Evolutionary conservation across 2,113 vertebrate species (phyloP), one percentile per base, ranked within the genome.

Genomic region (Lontra canadensis): DNA sequence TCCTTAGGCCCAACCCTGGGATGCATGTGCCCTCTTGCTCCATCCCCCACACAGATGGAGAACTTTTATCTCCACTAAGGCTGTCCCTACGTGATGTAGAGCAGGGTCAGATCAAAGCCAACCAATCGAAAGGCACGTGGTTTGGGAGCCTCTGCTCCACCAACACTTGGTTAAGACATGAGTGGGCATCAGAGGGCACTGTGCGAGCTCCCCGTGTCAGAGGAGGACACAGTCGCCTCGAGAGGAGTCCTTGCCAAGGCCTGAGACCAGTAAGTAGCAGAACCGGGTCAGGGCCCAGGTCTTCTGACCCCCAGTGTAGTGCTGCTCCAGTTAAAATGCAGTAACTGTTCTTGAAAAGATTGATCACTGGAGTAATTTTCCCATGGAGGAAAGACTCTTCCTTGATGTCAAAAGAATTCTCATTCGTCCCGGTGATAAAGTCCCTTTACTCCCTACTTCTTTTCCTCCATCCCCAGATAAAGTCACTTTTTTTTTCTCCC

Each of bases 131-230:
- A 87, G 14, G 18, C 20, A 29, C 8, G 3, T 71, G 84, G 13
- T n/a, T 59, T 12, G 14, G 80, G n/a, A 59, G 23, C 31, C 57
- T 61, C 25, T 57, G 47, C 42, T 71, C 42, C 18, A 55, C 25
- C 65, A 63, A 3, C 5, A 15, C 9, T 6, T 0, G 9, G 61
- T 76, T 69, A 13, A 39, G 39, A 3, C 13, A 25, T 61, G 34
- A 81, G 17, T 17, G 7, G 36, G 20, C 2, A 0, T 74, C 1
- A 0, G 61, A n/a, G 39, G 69, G 36, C 55, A 12, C 25, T 6
- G 21, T n/a, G 69, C 13, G 31, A 26, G 21, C 47, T 78, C 63
- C 14, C 49, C 2, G 8, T 1, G 0, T 52, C 44, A 71, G 74
- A n/a, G 14, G 10, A 39, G n/a, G 31, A 65, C 55, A 18, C 2